Evolutionary conservation across 2,113 vertebrate species (phyloP).

Genomic region (Dicrurus megarhynchus): DNA sequence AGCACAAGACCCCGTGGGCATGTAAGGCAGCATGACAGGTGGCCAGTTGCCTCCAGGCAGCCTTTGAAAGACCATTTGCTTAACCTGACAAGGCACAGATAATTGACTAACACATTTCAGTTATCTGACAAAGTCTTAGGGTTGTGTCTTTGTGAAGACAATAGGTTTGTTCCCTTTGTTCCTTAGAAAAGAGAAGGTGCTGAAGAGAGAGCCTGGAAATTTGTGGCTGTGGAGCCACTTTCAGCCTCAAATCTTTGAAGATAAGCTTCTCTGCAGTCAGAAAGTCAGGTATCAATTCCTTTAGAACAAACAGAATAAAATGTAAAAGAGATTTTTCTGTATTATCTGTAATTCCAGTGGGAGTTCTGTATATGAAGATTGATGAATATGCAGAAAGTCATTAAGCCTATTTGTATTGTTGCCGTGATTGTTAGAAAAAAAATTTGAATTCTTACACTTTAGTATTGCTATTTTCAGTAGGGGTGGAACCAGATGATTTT

Average conservation of each 20-base stretch:
- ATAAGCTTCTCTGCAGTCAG: background rate
- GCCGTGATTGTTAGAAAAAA: background rate
- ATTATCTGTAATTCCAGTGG: background rate
- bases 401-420: background rate
- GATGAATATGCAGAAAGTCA: background rate
- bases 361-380: background rate
- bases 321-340: background rate
- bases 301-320: background rate
- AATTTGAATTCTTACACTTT: background rate
- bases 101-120: background rate
- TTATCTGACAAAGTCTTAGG: background rate
- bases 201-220: background rate
- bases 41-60: background rate
- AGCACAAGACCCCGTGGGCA: fast-evolving
- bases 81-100: background rate
- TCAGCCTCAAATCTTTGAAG: background rate
- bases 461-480: background rate
- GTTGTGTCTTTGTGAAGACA: background rate
- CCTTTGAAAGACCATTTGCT: background rate
- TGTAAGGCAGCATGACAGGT: background rate
- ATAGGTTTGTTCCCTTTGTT: background rate
- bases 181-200: background rate
- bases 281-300: background rate
- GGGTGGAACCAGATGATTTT: background rate
- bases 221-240: background rate